Conservation (phyloP, 2,888 invertebrate species). For the Theodoxus fluviatilis region DNA sequence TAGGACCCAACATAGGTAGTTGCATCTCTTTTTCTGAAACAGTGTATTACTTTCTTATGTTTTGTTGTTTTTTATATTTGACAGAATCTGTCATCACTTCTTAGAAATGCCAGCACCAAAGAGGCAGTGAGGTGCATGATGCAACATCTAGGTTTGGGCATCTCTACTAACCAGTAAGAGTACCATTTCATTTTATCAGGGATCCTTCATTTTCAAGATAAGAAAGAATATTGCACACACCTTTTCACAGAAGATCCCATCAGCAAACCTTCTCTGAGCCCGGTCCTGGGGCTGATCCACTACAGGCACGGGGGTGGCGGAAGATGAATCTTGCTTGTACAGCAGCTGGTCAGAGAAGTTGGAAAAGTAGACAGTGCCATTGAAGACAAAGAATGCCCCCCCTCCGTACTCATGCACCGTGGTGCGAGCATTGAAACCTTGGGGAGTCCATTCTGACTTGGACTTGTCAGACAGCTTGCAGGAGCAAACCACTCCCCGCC, state of each 20-base stretch:
- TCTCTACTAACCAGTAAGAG: no score
- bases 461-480: slow-evolving; percentile 35
- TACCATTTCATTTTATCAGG: background rate
- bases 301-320: slow-evolving; percentile 42
- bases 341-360: slow-evolving; percentile 59
- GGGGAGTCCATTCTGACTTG: slow-evolving; percentile 54
- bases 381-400: slow-evolving; percentile 59
- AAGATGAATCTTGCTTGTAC: slow-evolving; percentile 49
- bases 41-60: no score
- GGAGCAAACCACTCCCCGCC: slow-evolving; percentile 58
- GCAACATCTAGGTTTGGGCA: no score
- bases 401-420: slow-evolving; percentile 67
- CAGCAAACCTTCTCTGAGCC: slow-evolving; percentile 59
- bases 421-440: slow-evolving; percentile 56
- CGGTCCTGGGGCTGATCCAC: slow-evolving; percentile 45
- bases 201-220: background rate
- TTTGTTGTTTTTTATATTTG: no score
- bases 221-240: slow-evolving; percentile 32
- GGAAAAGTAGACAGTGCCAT: slow-evolving; percentile 56
- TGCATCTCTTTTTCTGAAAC: no score
- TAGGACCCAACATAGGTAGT: no score
- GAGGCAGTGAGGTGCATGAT: no score
- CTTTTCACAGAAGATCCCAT: slow-evolving; percentile 45
- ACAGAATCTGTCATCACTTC: no score
- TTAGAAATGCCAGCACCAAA: no score